phyloP scores from a whole-genome alignment of 2,797 vertebrate species.

The Manis javanica region DNA sequence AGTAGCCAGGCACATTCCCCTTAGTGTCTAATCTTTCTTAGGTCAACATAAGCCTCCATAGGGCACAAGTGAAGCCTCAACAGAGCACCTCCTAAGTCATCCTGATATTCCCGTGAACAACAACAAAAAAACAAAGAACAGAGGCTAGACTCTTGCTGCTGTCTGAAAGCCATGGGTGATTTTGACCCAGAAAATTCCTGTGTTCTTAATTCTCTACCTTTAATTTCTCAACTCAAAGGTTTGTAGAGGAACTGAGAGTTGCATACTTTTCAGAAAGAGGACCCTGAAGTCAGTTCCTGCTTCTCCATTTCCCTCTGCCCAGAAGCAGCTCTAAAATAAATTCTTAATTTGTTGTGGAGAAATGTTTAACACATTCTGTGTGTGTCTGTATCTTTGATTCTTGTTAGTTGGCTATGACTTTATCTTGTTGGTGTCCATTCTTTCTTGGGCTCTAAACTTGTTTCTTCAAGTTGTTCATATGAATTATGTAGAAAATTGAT shows the following conservation, averaged over 20 bases:
- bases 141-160: neutral
- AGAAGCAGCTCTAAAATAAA: neutral
- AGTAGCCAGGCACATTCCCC: neutral
- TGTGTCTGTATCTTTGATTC: neutral
- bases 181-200: neutral
- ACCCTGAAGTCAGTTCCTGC: neutral
- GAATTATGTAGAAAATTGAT: neutral
- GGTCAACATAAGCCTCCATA: neutral
- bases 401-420: neutral
- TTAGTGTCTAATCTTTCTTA: neutral
- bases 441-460: neutral
- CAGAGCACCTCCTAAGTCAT: neutral
- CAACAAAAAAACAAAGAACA: neutral
- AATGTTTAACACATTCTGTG: neutral
- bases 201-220: neutral
- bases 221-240: neutral
- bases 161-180: neutral
- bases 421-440: neutral
- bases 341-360: neutral
- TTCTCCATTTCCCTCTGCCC: neutral
- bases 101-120: neutral
- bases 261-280: neutral
- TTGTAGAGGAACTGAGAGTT: neutral
- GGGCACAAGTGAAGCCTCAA: neutral
- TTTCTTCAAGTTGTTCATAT: neutral